A percentile compares a stretch with the other conserved stretches of the same genome.
Evolutionary conservation across 2,888 invertebrate genomes (phyloP).

Genomic region (Mactromeris polynyma): DNA sequence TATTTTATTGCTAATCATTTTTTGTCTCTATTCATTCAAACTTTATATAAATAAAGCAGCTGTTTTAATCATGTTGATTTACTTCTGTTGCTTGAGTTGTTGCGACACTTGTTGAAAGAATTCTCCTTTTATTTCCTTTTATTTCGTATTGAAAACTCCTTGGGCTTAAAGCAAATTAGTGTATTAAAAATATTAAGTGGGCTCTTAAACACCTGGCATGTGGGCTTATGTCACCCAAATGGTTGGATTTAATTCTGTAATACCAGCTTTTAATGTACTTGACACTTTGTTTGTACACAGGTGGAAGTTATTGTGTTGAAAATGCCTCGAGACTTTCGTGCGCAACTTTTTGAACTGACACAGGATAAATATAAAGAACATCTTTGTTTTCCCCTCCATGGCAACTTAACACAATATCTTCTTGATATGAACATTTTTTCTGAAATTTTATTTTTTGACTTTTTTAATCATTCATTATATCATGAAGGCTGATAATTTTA

Average conservation of each 20-base stretch:
- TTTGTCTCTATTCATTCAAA: not conserved
- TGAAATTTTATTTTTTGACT: no score
- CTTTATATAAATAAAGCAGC: constrained; percentile 1
- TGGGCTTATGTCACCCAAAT: not conserved
- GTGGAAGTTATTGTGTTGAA: not conserved
- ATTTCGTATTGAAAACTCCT: not conserved
- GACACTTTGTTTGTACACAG: constrained; percentile 11
- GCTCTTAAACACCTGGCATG: constrained; percentile 36
- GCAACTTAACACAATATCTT: no score
- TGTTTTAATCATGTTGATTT: constrained; percentile 14
- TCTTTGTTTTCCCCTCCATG: not conserved
- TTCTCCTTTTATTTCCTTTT: not conserved
- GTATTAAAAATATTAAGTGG: constrained; percentile 31
- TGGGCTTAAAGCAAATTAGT: constrained; percentile 27
- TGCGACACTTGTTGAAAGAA: not conserved
- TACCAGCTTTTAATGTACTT: constrained; percentile 15
- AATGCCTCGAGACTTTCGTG: not conserved
- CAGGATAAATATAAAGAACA: not conserved
- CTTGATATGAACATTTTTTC: no score
- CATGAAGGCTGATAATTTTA: no score
- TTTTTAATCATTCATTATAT: no score
- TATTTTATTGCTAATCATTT: not conserved
- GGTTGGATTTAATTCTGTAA: not conserved
- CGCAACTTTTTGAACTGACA: not conserved
- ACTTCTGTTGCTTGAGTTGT: not conserved